Base-by-base conservation (phyloP, 2,888 invertebrate genomes). In the Fragum whitleyi region DNA sequence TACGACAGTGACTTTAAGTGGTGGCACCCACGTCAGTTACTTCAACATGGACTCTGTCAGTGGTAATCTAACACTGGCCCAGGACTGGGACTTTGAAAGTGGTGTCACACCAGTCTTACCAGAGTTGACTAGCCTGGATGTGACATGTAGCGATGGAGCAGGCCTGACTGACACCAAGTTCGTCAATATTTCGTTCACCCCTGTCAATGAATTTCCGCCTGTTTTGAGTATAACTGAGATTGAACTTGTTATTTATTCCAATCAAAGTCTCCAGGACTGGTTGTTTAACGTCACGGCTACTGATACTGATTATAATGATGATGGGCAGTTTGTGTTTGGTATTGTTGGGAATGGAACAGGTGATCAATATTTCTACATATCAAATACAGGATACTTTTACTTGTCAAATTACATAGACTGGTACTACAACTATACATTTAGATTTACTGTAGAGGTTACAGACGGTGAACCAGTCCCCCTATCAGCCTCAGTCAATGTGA, bases 1-100 rank as follows among this genome's bases (percentile, higher is more conserved):
- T 1, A 21, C 59, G 28, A 68, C 55, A 16, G 3, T 75, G 26
- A 2, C 71, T 16, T 53, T 79, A 1, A 57, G 72, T 0, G 26
- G 71, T 9, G 79, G 79, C 7, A 51, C 71, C 0, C 32, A 67
- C n/a, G 65, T 59, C 39, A 59, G 28, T 28, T 75, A 79, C 75
- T 79, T 79, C 39, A 16, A 57, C 14, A 2, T 79, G 2, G 51
- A 71, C 29, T n/a, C 65, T 0, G 3, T 55, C 14, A 42, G 42
- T 9, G 72, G 72, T 16, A 0, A 55, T 1, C 70, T 81, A 0
- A 55, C 74, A 6, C 73, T 51, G 21, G 69, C 74, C 16, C 70
- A 59, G 51, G 39, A 81, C 53, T 81, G 80, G 80, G 80, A 81
- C 42, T 62, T 74, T 21, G 80, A 81, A 51, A 61, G 47, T 62